Evolutionary conservation across 2,797 vertebrate species (phyloP).

Genomic region (Odontamblyopus rebecca): DNA sequence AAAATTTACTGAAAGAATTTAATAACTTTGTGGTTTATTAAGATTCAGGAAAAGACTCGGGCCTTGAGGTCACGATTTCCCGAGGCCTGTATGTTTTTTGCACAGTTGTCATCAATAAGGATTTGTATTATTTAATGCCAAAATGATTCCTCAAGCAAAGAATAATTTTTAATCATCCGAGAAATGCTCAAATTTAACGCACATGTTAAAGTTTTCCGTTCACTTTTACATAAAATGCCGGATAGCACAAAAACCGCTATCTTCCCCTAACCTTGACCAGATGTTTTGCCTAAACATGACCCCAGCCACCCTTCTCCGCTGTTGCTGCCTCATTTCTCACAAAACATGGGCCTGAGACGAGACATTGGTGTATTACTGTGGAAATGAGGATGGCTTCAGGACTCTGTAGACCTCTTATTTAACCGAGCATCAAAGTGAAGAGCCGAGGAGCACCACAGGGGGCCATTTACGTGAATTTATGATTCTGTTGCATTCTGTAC

Average conservation of each 20-base stretch:
- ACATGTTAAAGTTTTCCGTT: neutral
- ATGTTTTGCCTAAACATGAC: constrained; percentile 1
- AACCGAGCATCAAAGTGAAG: neutral
- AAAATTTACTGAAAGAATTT: no score
- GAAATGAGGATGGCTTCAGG: constrained; percentile 10
- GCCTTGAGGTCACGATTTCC: no score
- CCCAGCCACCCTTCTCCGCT: neutral
- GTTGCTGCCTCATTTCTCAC: constrained; percentile 2
- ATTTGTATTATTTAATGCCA: no score
- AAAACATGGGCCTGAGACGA: neutral
- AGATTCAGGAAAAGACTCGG: no score
- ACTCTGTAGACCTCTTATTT: neutral
- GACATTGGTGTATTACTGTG: constrained; percentile 5
- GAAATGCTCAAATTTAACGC: neutral
- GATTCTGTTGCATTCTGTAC: neutral
- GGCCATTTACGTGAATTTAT: neutral
- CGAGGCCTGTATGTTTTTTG: no score
- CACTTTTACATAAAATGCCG: neutral
- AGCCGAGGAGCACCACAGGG: neutral
- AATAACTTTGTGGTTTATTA: no score
- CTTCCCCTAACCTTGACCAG: neutral
- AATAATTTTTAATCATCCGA: no score
- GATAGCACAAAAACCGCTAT: neutral
- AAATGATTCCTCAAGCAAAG: no score
- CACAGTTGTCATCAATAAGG: no score